A percentile compares a stretch with the other conserved stretches of the same genome.
Conservation (phyloP, 2,113 vertebrate species). For the Nasalis larvatus region DNA sequence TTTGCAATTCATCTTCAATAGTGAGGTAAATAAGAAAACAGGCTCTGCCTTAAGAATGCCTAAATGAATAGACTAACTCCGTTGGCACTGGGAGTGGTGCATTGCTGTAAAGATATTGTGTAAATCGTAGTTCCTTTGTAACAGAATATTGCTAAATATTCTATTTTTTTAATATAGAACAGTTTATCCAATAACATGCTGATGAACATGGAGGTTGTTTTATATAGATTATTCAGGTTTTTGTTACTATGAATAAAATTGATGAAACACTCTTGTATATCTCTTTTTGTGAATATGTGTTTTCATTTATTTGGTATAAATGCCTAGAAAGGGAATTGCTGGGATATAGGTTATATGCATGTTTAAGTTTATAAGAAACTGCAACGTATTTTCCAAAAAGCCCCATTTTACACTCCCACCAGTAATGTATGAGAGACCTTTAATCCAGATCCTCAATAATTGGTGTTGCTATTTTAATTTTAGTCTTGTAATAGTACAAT, state of each 20-base stretch:
- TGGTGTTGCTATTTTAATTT: neutral
- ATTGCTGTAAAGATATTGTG: too few species aligned
- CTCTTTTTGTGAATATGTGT: neutral
- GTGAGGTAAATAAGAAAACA: neutral
- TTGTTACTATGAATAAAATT: neutral
- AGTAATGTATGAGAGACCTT: neutral
- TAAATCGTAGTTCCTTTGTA: neutral
- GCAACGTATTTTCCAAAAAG: neutral
- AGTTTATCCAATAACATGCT: neutral
- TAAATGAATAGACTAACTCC: neutral
- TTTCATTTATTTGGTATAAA: neutral
- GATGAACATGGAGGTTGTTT: neutral
- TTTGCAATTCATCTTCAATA: slow-evolving; percentile 22
- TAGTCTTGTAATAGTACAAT: neutral
- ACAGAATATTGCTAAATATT: neutral
- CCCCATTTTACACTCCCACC: neutral
- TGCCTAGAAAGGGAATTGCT: neutral
- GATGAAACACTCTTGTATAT: neutral
- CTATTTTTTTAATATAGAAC: neutral
- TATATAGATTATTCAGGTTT: neutral
- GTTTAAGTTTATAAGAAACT: neutral
- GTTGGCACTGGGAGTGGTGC: too few species aligned
- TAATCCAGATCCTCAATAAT: neutral
- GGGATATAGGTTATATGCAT: neutral
- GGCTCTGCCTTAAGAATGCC: neutral